phyloP scores from a whole-genome alignment of 53 echinoderm and acorn worm species.

The Patiria pectinifera region DNA sequence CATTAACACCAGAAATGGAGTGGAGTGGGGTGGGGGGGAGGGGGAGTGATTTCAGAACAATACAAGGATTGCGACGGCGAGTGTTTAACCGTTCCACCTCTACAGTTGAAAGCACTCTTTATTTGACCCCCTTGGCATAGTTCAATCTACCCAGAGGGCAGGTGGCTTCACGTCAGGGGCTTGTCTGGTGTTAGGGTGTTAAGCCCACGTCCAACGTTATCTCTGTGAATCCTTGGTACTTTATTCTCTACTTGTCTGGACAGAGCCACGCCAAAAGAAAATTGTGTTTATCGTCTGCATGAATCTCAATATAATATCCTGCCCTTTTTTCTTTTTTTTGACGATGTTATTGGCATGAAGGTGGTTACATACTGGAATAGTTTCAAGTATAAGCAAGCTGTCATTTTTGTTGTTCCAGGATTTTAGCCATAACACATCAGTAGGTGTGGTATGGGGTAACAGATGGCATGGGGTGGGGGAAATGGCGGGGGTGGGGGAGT shows the following conservation, averaged over 20 bases:
- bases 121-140: neutral
- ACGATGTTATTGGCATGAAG: no score
- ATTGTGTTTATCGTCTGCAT: neutral
- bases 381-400: no score
- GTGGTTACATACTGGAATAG: no score
- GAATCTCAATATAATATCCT: no score
- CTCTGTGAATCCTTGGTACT: neutral
- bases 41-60: neutral
- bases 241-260: neutral
- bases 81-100: neutral
- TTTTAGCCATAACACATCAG: no score
- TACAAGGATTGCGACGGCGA: neutral
- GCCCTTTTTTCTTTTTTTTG: no score
- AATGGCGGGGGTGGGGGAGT: no score
- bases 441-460: no score
- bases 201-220: neutral
- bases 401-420: no score
- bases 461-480: no score
- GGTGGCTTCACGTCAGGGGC: neutral
- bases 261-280: neutral
- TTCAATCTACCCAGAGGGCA: neutral
- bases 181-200: slow-evolving; percentile 11
- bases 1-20: neutral
- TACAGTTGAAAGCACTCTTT: slow-evolving; percentile 15
- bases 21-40: neutral